Conservation (phyloP, 2,797 vertebrate species). For the Myiotriccus ornatus region DNA sequence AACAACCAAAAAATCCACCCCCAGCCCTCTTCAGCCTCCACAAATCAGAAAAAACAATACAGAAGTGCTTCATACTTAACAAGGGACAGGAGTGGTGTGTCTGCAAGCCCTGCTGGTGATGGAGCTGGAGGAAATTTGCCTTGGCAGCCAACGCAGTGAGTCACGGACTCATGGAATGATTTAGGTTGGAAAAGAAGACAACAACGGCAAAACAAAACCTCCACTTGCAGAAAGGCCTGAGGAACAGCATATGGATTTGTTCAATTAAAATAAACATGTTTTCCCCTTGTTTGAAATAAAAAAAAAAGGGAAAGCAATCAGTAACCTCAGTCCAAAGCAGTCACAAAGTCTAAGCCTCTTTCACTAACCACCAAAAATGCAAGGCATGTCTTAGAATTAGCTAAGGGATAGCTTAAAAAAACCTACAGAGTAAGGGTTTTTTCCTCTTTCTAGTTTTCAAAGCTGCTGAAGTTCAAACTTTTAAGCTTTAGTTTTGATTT, state of each 20-base stretch:
- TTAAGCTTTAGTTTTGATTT: background rate
- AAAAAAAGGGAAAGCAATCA: background rate
- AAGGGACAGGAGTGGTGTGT: background rate
- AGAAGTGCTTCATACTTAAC: background rate
- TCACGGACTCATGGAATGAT: background rate
- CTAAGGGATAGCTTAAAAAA: background rate
- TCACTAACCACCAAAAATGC: background rate
- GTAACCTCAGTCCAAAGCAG: background rate
- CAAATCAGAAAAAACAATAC: background rate
- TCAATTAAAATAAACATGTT: constrained; percentile 16
- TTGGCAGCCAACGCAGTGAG: background rate
- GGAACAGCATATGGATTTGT: constrained; percentile 9
- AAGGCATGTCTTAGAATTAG: background rate
- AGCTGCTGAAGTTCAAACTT: background rate
- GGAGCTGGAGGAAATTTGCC: background rate
- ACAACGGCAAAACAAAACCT: constrained; percentile 3
- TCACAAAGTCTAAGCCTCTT: background rate
- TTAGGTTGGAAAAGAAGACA: background rate
- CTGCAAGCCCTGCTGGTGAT: background rate
- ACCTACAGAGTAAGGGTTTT: fast-evolving
- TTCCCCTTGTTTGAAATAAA: background rate
- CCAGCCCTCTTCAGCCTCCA: background rate
- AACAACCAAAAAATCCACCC: background rate
- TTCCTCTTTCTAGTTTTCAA: background rate
- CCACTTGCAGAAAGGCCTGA: background rate